These are phyloP conservation scores for Papilio polytes DNA, from an alignment of 1,140 invertebrate species.

Conservation along the genomic window DNA sequence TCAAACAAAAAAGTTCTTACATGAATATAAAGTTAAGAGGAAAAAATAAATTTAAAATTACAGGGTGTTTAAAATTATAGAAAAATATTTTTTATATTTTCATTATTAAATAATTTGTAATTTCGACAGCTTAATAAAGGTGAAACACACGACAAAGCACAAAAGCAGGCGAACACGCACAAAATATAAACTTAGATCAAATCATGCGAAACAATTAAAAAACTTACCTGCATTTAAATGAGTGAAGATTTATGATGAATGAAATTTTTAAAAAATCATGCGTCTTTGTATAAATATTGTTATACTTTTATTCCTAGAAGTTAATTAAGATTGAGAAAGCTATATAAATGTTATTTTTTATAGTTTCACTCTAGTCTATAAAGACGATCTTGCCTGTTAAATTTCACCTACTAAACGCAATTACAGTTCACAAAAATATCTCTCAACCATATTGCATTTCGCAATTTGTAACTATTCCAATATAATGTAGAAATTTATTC, in stretches of 20 bases:
- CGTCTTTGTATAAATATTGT: background rate
- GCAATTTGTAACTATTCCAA: background rate
- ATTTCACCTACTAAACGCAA: background rate
- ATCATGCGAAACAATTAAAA: constrained; percentile 38
- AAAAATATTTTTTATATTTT: background rate
- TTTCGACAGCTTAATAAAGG: constrained; percentile 8
- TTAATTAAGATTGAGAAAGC: too few relatives aligned
- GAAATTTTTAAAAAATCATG: background rate
- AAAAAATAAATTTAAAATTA: background rate
- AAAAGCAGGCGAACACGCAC: constrained; percentile 45
- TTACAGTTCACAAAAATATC: background rate
- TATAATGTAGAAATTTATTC: too few relatives aligned
- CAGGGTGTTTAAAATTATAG: background rate
- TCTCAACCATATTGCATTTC: background rate
- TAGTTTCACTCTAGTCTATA: too few relatives aligned
- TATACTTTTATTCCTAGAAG: too few relatives aligned
- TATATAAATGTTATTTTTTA: too few relatives aligned
- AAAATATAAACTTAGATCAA: background rate
- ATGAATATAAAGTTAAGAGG: background rate
- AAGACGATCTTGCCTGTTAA: too few relatives aligned
- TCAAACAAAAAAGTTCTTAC: background rate
- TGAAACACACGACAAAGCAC: constrained; percentile 44
- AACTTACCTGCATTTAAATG: constrained; percentile 31
- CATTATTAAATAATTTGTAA: background rate
- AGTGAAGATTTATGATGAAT: background rate